Base-by-base conservation (phyloP, 2,797 vertebrate genomes). In the Pteropus rufus region DNA sequence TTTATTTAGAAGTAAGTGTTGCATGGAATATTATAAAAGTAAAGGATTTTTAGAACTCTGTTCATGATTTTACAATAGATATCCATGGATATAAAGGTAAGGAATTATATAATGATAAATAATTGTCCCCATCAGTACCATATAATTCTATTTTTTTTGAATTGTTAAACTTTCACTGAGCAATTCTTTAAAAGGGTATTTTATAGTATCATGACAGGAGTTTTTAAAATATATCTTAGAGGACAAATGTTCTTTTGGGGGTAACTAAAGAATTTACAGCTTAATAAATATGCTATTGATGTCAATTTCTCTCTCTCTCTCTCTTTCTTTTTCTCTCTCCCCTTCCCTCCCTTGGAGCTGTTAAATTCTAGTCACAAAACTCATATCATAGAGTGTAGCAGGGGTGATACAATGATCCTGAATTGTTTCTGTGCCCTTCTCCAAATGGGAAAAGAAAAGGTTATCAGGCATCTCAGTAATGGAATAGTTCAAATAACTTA, bases 401-500 rank as follows among this genome's bases (percentile, higher is more conserved):
- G 52, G 16, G 36, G 79, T 72, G 64, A 81, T 24, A 87, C 54
- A 52, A n/a, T 44, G 23, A 96, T 60, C 96, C 21, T 93, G 80
- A 98, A 97, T 96, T 95, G 92, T 41, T 94, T 91, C 23, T 87
- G 26, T 92, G 75, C 5, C 44, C 31, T 67, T 97, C 58, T 81
- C 29, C 62, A 52, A 89, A 85, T 49, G 80, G 44, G 31, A 31
- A 5, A 69, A 96, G 94, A 92, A 93, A 95, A 23, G 29, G 54
- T 70, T 94, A 85, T 12, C 5, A 23, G 90, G 80, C 94, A 84
- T 46, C 41, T 90, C 34, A 80, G 77, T 81, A 92, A 94, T 93
- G 91, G 96, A 92, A 90, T 95, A 90, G 89, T 95, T 97, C 95
- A 90, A 96, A 90, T 95, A 95, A 81, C 69, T 96, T 96, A 83